These are phyloP conservation scores for Panonychus citri DNA, from an alignment of 1,140 invertebrate species.

Conservation along the genomic window DNA sequence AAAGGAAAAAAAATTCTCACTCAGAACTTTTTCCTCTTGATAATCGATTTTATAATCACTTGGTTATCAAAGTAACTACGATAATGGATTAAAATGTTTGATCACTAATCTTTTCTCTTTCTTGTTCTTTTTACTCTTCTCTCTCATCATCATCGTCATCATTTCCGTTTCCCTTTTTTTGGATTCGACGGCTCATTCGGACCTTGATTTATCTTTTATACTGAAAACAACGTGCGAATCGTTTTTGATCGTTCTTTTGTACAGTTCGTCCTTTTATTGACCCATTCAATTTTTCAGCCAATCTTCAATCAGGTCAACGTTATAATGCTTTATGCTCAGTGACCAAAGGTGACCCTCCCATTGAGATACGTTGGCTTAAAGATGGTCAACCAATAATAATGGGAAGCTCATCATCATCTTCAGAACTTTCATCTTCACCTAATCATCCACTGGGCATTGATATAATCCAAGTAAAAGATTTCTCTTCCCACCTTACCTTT, in stretches of 20 bases:
- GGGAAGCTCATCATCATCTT: too few relatives aligned
- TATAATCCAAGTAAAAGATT: constrained; percentile 13
- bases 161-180: too few relatives aligned
- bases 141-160: too few relatives aligned
- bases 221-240: background rate
- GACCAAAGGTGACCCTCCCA: constrained; percentile 48
- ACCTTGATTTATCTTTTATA: background rate
- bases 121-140: too few relatives aligned
- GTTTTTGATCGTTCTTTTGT: background rate
- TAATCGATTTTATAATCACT: too few relatives aligned
- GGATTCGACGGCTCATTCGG: too few relatives aligned
- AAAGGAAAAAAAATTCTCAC: too few relatives aligned
- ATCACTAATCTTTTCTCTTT: too few relatives aligned
- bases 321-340: constrained; percentile 62
- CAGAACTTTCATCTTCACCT: constrained; percentile 20
- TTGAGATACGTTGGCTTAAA: constrained; percentile 24
- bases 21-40: too few relatives aligned
- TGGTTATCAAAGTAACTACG: too few relatives aligned
- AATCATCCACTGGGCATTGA: constrained; percentile 1
- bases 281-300: constrained; percentile 31
- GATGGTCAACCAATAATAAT: constrained; percentile 17
- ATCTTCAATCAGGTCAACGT: constrained; percentile 56
- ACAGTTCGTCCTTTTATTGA: constrained; percentile 20
- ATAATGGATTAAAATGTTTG: too few relatives aligned
- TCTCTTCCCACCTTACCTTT: constrained; percentile 15